A percentile compares a stretch with the other conserved stretches of the same genome.
Evolutionary conservation across 2,888 invertebrate species (phyloP).

Genomic region (Epinotia nisella): DNA sequence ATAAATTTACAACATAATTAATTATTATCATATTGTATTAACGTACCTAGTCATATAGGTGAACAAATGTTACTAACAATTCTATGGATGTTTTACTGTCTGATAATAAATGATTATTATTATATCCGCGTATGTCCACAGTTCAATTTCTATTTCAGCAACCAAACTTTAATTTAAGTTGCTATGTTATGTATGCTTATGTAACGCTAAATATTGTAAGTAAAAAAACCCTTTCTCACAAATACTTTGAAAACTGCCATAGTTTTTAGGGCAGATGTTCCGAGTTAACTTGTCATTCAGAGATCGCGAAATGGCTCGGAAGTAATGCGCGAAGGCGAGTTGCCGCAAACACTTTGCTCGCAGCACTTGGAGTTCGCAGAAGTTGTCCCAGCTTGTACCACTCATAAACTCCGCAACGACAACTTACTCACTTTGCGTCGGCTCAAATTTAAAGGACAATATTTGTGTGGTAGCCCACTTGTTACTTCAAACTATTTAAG

Average conservation of each 20-base stretch:
- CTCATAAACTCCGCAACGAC: conserved; percentile 72
- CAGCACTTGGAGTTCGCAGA: conserved; percentile 69
- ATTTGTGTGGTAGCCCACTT: conserved; percentile 5
- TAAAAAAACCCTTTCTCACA: background rate
- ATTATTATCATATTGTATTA: no score
- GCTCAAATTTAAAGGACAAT: conserved; percentile 56
- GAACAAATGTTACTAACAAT: no score
- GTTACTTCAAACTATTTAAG: background rate
- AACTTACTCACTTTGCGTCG: conserved; percentile 72
- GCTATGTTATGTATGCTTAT: no score
- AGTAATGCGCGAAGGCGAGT: conserved; percentile 72
- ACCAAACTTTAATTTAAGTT: no score
- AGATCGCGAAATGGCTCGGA: conserved; percentile 76
- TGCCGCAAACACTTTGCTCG: conserved; percentile 71
- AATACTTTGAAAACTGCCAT: conserved; percentile 25
- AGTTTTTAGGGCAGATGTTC: conserved; percentile 56
- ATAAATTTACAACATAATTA: no score
- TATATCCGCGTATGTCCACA: no score
- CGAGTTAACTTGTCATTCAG: conserved; percentile 69
- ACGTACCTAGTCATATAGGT: no score
- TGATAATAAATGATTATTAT: no score
- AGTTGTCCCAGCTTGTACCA: conserved; percentile 66
- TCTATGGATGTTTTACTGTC: no score
- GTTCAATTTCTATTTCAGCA: no score
- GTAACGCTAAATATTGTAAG: no score